phyloP scores from a whole-genome alignment of 92 coral and sea anemone genomes.

The Palythoa grandis region DNA sequence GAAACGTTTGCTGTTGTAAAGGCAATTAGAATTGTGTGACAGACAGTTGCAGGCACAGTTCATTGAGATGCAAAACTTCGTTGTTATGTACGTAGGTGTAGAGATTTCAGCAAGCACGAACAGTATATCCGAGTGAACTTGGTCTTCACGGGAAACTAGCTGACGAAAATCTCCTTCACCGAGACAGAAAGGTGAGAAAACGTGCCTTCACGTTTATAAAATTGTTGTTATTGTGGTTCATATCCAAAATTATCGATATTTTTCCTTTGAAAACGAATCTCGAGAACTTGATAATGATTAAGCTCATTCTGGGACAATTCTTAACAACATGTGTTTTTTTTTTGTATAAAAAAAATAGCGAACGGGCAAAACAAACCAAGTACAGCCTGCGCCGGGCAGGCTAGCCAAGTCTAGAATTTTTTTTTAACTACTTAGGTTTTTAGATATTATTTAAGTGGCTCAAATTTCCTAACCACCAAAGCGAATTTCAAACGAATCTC shows the following conservation, averaged over 20 bases:
- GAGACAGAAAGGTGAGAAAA: constrained; percentile 1
- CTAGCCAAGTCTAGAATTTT: too few relatives aligned
- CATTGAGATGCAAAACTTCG: constrained; percentile 69
- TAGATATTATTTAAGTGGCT: too few relatives aligned
- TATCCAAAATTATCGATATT: not conserved
- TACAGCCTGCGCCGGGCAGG: too few relatives aligned
- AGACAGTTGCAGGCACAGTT: constrained; percentile 36
- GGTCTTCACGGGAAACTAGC: not conserved
- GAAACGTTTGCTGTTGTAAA: constrained; percentile 52
- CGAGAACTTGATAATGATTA: not conserved
- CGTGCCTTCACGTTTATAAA: not conserved
- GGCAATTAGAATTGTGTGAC: constrained; percentile 53
- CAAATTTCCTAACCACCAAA: too few relatives aligned
- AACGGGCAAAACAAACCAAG: too few relatives aligned
- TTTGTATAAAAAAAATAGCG: too few relatives aligned
- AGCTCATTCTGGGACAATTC: not conserved
- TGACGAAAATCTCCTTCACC: not conserved
- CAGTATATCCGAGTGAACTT: too few relatives aligned
- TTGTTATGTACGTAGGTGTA: constrained; percentile 34
- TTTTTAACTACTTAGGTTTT: too few relatives aligned
- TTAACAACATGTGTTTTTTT: too few relatives aligned
- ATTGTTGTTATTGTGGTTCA: not conserved
- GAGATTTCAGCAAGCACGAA: not conserved
- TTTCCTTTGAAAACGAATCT: not conserved
- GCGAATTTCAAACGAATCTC: not conserved